Evolutionary conservation across 2,888 invertebrate genomes (phyloP), one percentile per base, ranked within the genome.

Genomic region (Rhamphomyia laevipes): DNA sequence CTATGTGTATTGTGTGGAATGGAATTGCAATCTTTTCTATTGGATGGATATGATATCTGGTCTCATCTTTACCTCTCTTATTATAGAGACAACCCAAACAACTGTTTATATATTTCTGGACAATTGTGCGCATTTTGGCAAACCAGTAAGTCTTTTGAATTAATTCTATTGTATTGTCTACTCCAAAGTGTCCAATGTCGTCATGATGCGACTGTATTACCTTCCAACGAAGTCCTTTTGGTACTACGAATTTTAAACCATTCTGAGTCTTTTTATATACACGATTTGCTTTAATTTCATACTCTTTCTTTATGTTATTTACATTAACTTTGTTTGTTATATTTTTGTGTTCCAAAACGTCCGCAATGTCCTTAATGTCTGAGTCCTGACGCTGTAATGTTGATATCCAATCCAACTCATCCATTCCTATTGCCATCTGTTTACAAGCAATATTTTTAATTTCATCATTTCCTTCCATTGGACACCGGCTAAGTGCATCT

Each of bases 11-110:
- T 5, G 48, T 51, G 17, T 49, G 44, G 48, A 53, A 48, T 38
- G 59, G 55, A 46, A 57, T 49, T 16, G 48, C 43, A 43, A 51
- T 43, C 43, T 55, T 53, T 37, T 56, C 51, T 23, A 58, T 59
- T 9, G 53, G 44, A 49, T 61, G 54, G 4, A 59, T 21, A 13
- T 55, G 42, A 23, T 44, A 50, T 46, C 45, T 40, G 4, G 18
- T 55, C 35, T 55, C 54, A 17, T 58, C 58, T 11, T 56, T 33
- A 17, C 46, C 41, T 4, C 55, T 51, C 52, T 70, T 68, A 17
- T 59, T 58, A 43, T 64, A 65, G 7, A 66, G 47, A 48, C 68
- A 73, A 10, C 64, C 55, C 2, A 71, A 55, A 51, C 69, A 71
- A 6, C 63, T 57, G 1, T 47, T 46, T 10, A 71, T 63, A 51